These are phyloP conservation scores for Sclerodermus sp. DNA, from an alignment of 2,888 invertebrate genomes.

Conservation along the genomic window DNA sequence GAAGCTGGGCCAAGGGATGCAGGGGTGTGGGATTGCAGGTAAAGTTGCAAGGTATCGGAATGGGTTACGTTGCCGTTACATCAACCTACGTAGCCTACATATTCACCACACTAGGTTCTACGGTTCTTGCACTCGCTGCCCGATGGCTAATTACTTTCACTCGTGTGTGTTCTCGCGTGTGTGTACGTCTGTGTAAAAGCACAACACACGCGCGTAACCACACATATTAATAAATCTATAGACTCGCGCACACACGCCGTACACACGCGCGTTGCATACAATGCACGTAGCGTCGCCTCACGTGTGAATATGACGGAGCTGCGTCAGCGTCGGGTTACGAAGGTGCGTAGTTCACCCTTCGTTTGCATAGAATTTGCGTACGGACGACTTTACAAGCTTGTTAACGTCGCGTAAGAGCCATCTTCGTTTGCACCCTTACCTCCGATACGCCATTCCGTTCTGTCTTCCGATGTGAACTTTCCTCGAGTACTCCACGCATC, in stretches of 20 bases:
- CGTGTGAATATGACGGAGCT: too few species aligned
- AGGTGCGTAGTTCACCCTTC: background rate
- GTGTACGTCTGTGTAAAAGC: too few species aligned
- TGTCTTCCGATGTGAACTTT: too few species aligned
- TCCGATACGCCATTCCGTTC: too few species aligned
- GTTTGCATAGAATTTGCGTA: conserved; percentile 14
- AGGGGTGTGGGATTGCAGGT: background rate
- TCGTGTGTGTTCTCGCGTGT: conserved; percentile 12
- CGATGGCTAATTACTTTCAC: conserved; percentile 27
- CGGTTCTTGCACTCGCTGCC: conserved; percentile 24
- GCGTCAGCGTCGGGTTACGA: too few species aligned
- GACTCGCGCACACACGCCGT: too few species aligned
- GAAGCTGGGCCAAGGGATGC: background rate
- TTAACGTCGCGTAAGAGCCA: conserved; percentile 2
- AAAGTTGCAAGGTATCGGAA: background rate
- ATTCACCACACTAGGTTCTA: conserved; percentile 18
- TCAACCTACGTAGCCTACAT: conserved; percentile 14
- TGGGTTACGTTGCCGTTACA: background rate
- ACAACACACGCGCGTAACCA: too few species aligned
- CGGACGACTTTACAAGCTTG: conserved; percentile 16
- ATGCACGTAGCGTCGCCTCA: too few species aligned
- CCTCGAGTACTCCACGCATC: too few species aligned
- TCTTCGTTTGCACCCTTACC: too few species aligned
- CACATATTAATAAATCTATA: too few species aligned
- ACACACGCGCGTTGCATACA: too few species aligned